These are phyloP conservation scores for Anguilla anguilla DNA, from an alignment of 2,797 vertebrate species.

Conservation along the genomic window DNA sequence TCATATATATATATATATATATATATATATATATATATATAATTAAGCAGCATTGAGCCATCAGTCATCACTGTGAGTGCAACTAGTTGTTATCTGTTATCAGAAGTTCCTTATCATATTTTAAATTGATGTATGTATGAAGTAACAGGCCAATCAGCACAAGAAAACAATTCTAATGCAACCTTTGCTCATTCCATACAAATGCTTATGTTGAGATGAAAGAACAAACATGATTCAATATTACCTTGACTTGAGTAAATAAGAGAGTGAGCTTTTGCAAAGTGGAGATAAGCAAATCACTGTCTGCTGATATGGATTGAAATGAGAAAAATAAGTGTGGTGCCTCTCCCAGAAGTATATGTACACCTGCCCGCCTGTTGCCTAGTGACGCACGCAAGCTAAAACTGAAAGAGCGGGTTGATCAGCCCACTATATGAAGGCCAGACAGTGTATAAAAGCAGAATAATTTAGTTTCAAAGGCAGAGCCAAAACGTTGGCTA, in stretches of 20 bases:
- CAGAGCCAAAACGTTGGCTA: not conserved
- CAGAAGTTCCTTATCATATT: not conserved
- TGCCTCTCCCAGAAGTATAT: not conserved
- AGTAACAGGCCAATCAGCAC: not conserved
- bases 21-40: no score
- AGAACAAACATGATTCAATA: not conserved
- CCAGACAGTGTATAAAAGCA: not conserved
- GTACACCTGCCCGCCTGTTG: not conserved
- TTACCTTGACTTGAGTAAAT: not conserved
- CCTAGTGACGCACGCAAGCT: not conserved
- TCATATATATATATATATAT: no score
- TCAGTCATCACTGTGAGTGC: no score
- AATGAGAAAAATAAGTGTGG: not conserved
- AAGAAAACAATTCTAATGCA: not conserved
- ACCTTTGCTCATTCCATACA: not conserved
- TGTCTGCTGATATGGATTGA: not conserved
- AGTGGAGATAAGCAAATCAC: not conserved
- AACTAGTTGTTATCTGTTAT: no score
- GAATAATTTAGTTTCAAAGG: not conserved
- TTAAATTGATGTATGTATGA: not conserved
- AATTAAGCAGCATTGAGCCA: no score
- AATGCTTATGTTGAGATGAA: not conserved
- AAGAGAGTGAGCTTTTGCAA: not conserved
- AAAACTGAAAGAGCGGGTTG: not conserved
- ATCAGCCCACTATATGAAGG: not conserved